These are phyloP conservation scores for Lysandra coridon DNA, from an alignment of 2,888 invertebrate genomes.

Conservation along the genomic window DNA sequence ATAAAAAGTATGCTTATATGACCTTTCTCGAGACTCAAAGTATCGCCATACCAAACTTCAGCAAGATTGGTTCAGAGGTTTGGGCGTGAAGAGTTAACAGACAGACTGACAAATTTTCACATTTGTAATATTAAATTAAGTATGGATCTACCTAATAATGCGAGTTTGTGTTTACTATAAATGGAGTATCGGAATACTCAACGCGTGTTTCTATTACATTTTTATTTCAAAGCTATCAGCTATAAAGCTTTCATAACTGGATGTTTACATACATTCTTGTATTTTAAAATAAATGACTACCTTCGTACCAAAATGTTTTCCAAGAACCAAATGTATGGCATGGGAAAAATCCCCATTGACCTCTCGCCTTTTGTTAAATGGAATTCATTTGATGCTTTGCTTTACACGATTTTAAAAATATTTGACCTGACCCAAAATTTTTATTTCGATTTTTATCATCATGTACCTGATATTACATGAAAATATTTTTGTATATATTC, in stretches of 20 bases:
- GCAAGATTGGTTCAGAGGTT: too few relatives aligned
- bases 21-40: too few relatives aligned
- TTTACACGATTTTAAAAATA: background rate
- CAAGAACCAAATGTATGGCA: background rate
- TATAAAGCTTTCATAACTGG: background rate
- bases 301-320: background rate
- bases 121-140: too few relatives aligned
- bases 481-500: background rate
- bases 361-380: conserved; percentile 4
- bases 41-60: too few relatives aligned
- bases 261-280: conserved; percentile 8
- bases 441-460: background rate
- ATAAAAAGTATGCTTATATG: too few relatives aligned
- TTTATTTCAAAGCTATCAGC: background rate
- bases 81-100: too few relatives aligned
- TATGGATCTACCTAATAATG: too few relatives aligned
- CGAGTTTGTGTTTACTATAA: too few relatives aligned
- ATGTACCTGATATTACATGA: background rate
- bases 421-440: conserved; percentile 12
- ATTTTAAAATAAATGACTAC: background rate
- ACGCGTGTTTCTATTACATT: background rate
- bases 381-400: conserved; percentile 19
- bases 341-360: conserved; percentile 12
- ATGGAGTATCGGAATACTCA: background rate
- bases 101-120: too few relatives aligned